Evolutionary conservation across 2,888 invertebrate genomes (phyloP).

Genomic region (Drosophila melanosoma): DNA sequence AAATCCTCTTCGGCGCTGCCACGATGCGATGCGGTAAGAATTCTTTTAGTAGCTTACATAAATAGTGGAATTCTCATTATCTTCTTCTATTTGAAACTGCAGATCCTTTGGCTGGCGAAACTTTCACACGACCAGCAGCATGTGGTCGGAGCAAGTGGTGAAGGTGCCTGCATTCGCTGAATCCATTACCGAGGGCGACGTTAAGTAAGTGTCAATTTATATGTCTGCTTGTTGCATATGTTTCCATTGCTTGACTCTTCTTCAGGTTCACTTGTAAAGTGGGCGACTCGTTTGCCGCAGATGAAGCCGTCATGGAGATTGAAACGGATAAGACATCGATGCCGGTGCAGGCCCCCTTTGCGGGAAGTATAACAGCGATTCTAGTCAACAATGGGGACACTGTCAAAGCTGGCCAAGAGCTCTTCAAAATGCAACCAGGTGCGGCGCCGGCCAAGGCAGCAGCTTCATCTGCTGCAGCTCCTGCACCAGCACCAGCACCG

Average conservation of each 20-base stretch:
- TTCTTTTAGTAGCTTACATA: not conserved
- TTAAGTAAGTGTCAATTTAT: slow-evolving; percentile 87
- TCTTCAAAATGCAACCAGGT: slow-evolving; percentile 90
- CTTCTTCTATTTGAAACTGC: not conserved
- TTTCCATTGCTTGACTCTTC: not conserved
- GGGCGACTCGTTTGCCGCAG: slow-evolving; percentile 95
- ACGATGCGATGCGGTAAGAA: slow-evolving; percentile 53
- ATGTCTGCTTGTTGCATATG: not conserved
- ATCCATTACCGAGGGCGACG: slow-evolving; percentile 97
- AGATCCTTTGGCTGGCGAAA: slow-evolving; percentile 44
- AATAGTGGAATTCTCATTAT: not conserved
- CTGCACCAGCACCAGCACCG: slow-evolving; percentile 84
- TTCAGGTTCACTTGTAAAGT: slow-evolving; percentile 90
- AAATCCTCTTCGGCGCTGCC: slow-evolving; percentile 13
- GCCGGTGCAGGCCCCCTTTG: slow-evolving; percentile 90
- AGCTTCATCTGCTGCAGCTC: slow-evolving; percentile 74
- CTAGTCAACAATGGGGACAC: slow-evolving; percentile 96
- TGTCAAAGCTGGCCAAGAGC: slow-evolving; percentile 93
- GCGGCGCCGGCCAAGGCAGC: slow-evolving; percentile 85
- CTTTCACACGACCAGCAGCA: slow-evolving; percentile 83
- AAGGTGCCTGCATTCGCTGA: slow-evolving; percentile 97
- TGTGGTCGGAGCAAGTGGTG: slow-evolving; percentile 82
- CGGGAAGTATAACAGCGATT: slow-evolving; percentile 94
- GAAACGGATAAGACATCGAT: slow-evolving; percentile 98
- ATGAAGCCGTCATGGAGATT: slow-evolving; percentile 97